Evolutionary conservation across 2,888 invertebrate genomes (phyloP), one percentile per base, ranked within the genome.

Genomic region (Yponomeuta plumbellus): DNA sequence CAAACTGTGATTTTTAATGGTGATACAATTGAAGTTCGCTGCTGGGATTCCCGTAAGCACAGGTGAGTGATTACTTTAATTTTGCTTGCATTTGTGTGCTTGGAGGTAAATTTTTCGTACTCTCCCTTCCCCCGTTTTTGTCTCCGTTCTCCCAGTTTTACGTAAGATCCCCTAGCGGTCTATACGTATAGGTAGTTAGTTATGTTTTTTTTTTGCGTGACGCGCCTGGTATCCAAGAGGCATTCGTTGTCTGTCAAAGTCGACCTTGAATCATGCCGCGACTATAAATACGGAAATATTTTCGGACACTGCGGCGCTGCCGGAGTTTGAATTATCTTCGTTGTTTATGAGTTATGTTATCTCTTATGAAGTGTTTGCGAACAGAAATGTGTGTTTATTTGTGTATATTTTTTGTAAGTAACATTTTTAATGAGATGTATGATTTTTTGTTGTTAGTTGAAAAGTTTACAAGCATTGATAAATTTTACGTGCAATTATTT

Each of bases 1-100:
- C 88, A 83, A 89, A 89, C 91, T 91, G 91, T 91, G 91, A 91
- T 91, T 87, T 86, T 84, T 79, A 81, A 84, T 86, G 87, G 91
- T 91, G 91, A 91, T 91, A 90, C 81, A 80, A 79, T 81, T 84
- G 65, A 59, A 66, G 88, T 86, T 84, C 86, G 81, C 73, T 79
- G 79, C 80, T 81, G 83, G 84, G 81, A 78, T 79, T 86, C 83
- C 84, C 80, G 85, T 83, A 83, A 80, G 80, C 78, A 80, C 81
- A 89, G 91, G 90, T 91, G 83, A 70, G 76, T 73, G n/a, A 11
- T 74, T 67, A 70, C 67, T 76, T 76, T 76, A 76, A 75, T 75
- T 70, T 71, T 74, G 76, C 75, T 81, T 80, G 79, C 77, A 20
- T 34, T 13, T 62, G 39, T n/a, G 13, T 21, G 21, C 77, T 76